Evolutionary conservation across 37 sponge, comb jelly and placozoan species (phyloP).

Genomic region (Dysidea cf. avara): DNA sequence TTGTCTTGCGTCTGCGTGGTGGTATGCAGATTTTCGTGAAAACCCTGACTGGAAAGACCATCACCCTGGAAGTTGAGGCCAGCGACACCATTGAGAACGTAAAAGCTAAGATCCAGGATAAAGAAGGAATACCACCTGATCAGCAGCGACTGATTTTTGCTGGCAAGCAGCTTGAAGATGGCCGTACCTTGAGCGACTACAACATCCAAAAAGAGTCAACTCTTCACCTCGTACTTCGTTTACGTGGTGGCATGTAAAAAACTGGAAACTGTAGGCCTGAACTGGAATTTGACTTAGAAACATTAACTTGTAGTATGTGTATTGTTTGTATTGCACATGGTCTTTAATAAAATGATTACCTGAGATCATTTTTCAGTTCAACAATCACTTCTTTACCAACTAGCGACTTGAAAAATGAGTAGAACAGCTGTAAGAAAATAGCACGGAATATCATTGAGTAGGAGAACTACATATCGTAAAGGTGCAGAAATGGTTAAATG

Average conservation of each 20-base stretch:
- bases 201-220: no score
- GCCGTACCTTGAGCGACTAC: no score
- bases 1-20: no score
- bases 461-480: neutral
- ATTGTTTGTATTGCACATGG: neutral
- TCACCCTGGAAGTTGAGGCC: no score
- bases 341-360: constrained; percentile 27
- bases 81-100: no score
- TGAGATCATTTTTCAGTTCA: constrained; percentile 95
- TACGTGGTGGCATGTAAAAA: constrained; percentile 63
- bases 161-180: no score
- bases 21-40: constrained; percentile 94
- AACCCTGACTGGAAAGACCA: constrained; percentile 94
- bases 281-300: no score
- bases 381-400: constrained; percentile 98
- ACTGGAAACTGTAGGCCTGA: neutral
- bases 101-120: no score
- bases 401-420: constrained; percentile 98
- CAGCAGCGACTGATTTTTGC: no score
- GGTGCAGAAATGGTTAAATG: neutral
- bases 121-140: no score
- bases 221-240: constrained; percentile 92
- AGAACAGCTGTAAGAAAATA: constrained; percentile 74
- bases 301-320: no score
- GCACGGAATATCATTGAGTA: neutral